Base-by-base conservation (phyloP, 2,797 vertebrate genomes). In the Enteromius mattozi region DNA sequence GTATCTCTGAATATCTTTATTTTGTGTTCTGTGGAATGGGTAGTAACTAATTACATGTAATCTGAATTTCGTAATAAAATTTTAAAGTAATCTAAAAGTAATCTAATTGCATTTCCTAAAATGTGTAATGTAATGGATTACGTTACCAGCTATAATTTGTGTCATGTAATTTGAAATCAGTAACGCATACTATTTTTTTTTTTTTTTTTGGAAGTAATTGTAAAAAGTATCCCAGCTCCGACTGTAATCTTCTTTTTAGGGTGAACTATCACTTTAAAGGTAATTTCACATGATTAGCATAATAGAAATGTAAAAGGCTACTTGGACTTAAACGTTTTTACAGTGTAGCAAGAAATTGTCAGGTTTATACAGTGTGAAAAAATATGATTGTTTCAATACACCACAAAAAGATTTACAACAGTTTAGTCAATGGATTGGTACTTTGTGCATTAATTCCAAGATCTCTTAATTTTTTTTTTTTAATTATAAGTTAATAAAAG, bases 1-100 rank as follows among this genome's bases (percentile, higher is more conserved):
- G n/a, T 13, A 42, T n/a, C 12, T 42, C 12, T 1, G 13, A 63
- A 45, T 45, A 70, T 70, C 21, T 35, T 24, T 70, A 3, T 70
- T 71, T 71, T 47, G 69, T 71, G 69, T 47, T 47, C n/a, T 71
- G 69, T 54, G 16, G 19, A 54, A 54, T 19, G 49, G 49, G 17
- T 51, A 51, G 6, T 51, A 51, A 51, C 17, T 51, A 6, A 49
- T 19, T 51, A 19, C 6, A 19, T 54, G 6, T 54, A 54, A 54
- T 54, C 51, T 54, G 51, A 54, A 54, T 54, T 21, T 2, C 19
- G 0, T 19, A 51, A 21, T 19, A 6, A 51, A 17, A 49, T 17
- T 51, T 17, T 17, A 47, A 5, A 17, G 47, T 49, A 17, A 49
- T 49, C 47, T 17, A 49, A 54, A 54, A 8, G 49, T 54, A 21